Conservation (phyloP, 2,113 vertebrate genomes). For the Phylloscopus trochilus region DNA sequence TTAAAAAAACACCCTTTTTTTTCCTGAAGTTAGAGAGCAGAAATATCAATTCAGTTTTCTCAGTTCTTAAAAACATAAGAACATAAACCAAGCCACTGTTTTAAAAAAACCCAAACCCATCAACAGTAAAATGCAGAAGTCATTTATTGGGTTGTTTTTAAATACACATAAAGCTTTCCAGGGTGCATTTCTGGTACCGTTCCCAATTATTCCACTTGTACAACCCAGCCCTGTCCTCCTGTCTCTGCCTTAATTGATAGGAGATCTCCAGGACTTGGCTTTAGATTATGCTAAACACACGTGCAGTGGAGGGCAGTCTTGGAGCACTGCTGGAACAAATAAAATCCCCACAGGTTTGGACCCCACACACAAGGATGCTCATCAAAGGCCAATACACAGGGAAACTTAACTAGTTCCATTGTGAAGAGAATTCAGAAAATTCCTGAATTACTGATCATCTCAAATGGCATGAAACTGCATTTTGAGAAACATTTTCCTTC, state of each 20-base stretch:
- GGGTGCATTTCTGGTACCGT: background rate
- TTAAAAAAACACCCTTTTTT: background rate
- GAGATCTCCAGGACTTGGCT: background rate
- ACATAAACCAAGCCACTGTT: background rate
- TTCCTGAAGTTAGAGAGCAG: background rate
- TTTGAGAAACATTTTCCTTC: background rate
- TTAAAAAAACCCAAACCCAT: too few species aligned
- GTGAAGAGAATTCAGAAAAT: background rate
- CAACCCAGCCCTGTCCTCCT: background rate
- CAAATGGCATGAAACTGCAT: background rate
- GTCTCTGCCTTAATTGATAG: background rate
- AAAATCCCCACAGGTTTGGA: background rate
- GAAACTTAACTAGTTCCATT: background rate
- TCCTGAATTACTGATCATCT: background rate
- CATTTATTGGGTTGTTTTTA: background rate
- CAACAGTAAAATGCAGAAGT: background rate
- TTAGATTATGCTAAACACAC: background rate
- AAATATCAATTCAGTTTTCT: background rate
- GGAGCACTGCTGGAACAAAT: background rate
- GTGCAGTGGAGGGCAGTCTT: background rate
- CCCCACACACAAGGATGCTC: background rate
- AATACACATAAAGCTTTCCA: background rate
- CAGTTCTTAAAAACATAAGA: background rate
- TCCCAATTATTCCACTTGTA: background rate
- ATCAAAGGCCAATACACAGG: background rate